Base-by-base conservation (phyloP, 2,797 vertebrate species). In the Emydoidea blandingii region DNA sequence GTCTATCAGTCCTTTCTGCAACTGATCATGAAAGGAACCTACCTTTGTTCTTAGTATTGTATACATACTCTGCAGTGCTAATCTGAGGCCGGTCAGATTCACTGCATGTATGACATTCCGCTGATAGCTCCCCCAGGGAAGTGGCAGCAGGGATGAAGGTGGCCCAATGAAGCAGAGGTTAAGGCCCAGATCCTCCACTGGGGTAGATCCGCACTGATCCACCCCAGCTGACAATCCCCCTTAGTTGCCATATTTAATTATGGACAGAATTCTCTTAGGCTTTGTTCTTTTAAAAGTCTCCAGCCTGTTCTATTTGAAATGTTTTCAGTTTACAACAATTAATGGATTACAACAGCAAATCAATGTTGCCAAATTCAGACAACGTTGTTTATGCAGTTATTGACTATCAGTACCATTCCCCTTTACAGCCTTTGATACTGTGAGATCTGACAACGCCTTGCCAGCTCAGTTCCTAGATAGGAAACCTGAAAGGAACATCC, bases 271-370 rank as follows among this genome's bases (percentile, higher is more conserved):
- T 93, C 72, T 96, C 91, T 93, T 78, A 76, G 86, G 84, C 59
- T 95, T 93, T 92, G 79, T 95, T 94, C 81, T 93, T 94, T 12
- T 72, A 41, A 72, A 72, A 72, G 68, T 12, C 21, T 72, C 68
- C n/a, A 6, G 10, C 12, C 37, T 23, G 21, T 72, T 12, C 37
- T 41, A 11, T 72, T 19, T 23, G 27, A 78, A 49, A 47, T 31
- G 44, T 78, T 49, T 44, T 62, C 49, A 34, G 72, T 72, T 76
- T 72, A 62, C 72, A 82, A 72, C 92, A 92, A 88, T 86, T 90
- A 94, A 92, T 72, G 68, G 83, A 76, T 92, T 92, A 72, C 83
- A 93, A 88, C 41, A 54, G 81, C 52, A 81, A 62, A 72, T 49
- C 37, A 91, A 83, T 78, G 7, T 81, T 57, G 88, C 23, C 83